Evolutionary conservation across 2,888 invertebrate genomes (phyloP), one percentile per base, ranked within the genome.

Genomic region (Brachypterus glaber): DNA sequence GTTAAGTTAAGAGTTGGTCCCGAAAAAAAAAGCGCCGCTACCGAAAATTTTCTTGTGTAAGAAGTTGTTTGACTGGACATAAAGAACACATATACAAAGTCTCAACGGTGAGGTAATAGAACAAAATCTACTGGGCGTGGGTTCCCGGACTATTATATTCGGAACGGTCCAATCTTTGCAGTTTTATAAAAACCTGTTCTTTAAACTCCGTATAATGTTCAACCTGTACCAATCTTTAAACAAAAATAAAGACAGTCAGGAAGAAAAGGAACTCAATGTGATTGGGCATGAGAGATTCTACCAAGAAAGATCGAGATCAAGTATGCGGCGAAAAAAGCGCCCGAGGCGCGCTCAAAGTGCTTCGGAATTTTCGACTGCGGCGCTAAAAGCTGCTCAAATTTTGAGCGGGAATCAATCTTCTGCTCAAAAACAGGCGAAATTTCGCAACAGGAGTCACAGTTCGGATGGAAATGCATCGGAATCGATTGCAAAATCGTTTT

Each of bases 281-380:
- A 87, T 84, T 4, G 87, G 86, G 0, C 87, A 87, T 53, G 87
- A 87, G 54, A 66, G 82, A 1, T 70, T 76, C 2, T 62, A 68
- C 11, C 66, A 70, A 52, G 45, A 49, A 65, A 68, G 57, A n/a
- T 44, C 39, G 5, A 44, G 43, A 33, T 51, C 50, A 11, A 49
- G 50, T 35, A 51, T 70, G 62, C 71, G 69, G 58, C 73, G 74
- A 58, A 71, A 69, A 29, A 73, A 72, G 11, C 72, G 75, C n/a
- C 71, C 77, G 42, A 68, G 77, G 41, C 66, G 82, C 40, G 75
- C 80, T 15, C 79, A 78, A 59, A 81, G 80, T 8, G 80, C 78
- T 0, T 76, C 76, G 2, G 82, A 81, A 55, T 69, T 81, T 49
- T 75, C 79, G 49, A 72, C 74, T 9, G 71, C 72, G 31, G 71